Conservation (phyloP, 2,888 invertebrate genomes). For the Frankliniella fusca region DNA sequence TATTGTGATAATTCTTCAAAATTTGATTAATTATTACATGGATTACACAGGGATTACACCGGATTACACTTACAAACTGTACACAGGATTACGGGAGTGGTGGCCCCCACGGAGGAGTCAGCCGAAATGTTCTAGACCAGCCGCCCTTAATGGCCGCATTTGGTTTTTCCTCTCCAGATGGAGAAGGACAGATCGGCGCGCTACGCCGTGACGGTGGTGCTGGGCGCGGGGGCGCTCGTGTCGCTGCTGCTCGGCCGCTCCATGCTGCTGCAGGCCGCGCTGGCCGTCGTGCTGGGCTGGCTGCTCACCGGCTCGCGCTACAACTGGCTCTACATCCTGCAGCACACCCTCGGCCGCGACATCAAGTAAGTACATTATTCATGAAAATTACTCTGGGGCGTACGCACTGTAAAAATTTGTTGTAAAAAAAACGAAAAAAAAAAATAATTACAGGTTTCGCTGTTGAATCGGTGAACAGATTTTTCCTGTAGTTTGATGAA, state of each 20-base stretch:
- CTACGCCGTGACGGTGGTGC: neutral
- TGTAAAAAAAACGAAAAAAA: too few species aligned
- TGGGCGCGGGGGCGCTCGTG: neutral
- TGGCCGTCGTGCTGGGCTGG: conserved; percentile 7
- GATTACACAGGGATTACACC: too few species aligned
- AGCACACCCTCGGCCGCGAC: conserved; percentile 11
- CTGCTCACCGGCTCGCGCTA: conserved; percentile 1
- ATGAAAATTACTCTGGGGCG: too few species aligned
- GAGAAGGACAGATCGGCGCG: conserved; percentile 7
- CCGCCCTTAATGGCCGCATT: neutral
- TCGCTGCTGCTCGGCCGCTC: conserved; percentile 4
- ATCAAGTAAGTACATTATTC: neutral
- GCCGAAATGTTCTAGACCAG: too few species aligned
- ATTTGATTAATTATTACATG: too few species aligned
- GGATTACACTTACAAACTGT: too few species aligned
- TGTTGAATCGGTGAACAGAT: too few species aligned
- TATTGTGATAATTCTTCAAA: too few species aligned
- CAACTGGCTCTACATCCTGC: conserved; percentile 20
- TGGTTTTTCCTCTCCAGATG: neutral
- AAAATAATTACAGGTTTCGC: too few species aligned
- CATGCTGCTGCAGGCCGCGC: neutral
- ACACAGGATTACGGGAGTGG: too few species aligned
- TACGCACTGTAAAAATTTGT: too few species aligned
- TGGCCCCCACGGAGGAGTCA: neutral
- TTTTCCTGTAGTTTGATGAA: too few species aligned